These are phyloP conservation scores for Drosophila lini DNA, from an alignment of 1,140 invertebrate genomes.

Conservation along the genomic window DNA sequence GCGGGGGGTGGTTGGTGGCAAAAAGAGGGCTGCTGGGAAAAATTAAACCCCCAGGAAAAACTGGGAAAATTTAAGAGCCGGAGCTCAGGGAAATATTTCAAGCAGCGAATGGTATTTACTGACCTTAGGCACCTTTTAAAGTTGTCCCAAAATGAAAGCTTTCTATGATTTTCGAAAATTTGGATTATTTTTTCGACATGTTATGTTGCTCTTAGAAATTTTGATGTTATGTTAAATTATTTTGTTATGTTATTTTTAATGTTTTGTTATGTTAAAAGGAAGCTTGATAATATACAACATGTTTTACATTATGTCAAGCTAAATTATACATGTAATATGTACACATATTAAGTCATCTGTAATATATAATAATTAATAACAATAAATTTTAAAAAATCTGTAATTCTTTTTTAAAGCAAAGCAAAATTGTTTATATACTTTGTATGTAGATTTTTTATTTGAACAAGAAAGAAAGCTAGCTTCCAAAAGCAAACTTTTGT, in stretches of 20 bases:
- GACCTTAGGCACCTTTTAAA: neutral
- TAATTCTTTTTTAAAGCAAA: too few species aligned
- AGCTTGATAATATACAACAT: neutral
- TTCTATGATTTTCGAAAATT: constrained; percentile 9
- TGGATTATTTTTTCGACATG: too few species aligned
- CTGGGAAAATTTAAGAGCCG: neutral
- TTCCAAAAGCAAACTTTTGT: too few species aligned
- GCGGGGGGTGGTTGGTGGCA: neutral
- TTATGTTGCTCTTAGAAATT: neutral
- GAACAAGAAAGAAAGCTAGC: too few species aligned
- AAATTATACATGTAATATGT: neutral
- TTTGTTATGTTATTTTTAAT: neutral
- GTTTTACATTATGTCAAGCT: neutral
- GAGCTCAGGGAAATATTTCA: neutral
- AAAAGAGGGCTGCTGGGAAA: neutral
- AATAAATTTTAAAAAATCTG: too few species aligned
- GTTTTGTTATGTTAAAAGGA: neutral
- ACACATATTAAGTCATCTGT: too few species aligned
- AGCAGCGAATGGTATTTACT: too few species aligned
- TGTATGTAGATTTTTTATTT: too few species aligned
- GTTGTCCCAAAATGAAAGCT: constrained; percentile 8
- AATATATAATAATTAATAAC: too few species aligned
- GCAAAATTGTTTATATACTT: too few species aligned
- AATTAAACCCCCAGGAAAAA: neutral
- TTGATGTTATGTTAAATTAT: neutral